Conservation (phyloP, 2,113 vertebrate genomes). For the Myrmecobius fasciatus region DNA sequence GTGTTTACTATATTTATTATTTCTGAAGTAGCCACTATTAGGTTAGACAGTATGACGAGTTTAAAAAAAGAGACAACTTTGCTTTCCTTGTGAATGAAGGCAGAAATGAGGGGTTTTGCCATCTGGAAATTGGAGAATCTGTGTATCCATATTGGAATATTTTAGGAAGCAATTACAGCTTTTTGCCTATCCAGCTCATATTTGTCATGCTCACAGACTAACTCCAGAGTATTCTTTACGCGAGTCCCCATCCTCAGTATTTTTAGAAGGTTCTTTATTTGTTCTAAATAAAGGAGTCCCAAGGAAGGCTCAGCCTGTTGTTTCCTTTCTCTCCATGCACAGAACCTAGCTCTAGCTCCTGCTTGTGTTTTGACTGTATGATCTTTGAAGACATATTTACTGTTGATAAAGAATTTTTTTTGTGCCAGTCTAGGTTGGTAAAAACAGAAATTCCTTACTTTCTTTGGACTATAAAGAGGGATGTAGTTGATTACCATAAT, state of each 20-base stretch:
- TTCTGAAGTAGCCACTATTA: neutral
- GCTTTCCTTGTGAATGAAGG: neutral
- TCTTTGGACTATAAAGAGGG: constrained; percentile 79
- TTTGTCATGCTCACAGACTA: neutral
- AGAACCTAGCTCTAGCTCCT: accelerated
- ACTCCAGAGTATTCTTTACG: neutral
- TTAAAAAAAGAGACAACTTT: neutral
- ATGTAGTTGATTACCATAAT: constrained; percentile 56
- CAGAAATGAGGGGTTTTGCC: neutral
- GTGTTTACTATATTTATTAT: neutral
- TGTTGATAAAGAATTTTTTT: constrained; percentile 13
- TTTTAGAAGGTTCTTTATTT: neutral
- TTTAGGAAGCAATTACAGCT: neutral
- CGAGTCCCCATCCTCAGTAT: neutral
- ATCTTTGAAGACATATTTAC: neutral
- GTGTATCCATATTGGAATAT: neutral
- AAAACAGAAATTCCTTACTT: constrained; percentile 70
- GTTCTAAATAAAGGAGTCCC: neutral
- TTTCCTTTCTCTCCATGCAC: too few relatives aligned
- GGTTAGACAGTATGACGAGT: neutral
- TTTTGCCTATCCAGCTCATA: neutral
- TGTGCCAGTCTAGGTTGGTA: constrained; percentile 77
- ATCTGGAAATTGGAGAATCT: neutral
- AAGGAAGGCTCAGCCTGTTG: neutral
- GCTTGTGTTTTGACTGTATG: accelerated